These are phyloP conservation scores for Lycaon pictus DNA, from an alignment of 2,113 vertebrate genomes.

Conservation along the genomic window DNA sequence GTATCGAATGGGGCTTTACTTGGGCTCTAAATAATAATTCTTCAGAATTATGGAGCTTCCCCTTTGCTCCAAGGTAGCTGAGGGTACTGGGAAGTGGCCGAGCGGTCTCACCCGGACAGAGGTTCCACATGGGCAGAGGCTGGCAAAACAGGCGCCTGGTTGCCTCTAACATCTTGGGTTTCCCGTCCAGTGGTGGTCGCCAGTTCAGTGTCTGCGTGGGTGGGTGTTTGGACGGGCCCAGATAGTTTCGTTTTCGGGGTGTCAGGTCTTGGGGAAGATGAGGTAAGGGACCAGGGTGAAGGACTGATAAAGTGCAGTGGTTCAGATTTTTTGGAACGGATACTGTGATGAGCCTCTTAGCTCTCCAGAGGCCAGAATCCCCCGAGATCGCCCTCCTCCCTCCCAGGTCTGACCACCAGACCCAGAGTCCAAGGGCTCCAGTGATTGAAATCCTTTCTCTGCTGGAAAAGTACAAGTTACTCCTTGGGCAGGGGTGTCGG, in stretches of 20 bases:
- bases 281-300: not conserved
- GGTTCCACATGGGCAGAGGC: not conserved
- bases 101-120: not conserved
- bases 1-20: not conserved
- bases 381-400: not conserved
- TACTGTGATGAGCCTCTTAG: not conserved
- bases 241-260: not conserved
- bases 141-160: not conserved
- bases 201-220: not conserved
- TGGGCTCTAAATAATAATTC: not conserved
- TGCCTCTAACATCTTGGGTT: not conserved
- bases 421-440: not conserved
- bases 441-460: conserved; percentile 41
- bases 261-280: not conserved
- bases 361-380: not conserved
- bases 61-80: not conserved
- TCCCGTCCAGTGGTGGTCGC: not conserved
- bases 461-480: conserved; percentile 72
- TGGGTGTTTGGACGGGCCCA: not conserved
- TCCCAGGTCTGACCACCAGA: not conserved
- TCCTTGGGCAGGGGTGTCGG: not conserved
- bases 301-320: not conserved
- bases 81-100: not conserved
- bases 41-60: conserved; percentile 4
- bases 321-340: not conserved